These are phyloP conservation scores for Nibea albiflora DNA, from an alignment of 2,113 vertebrate species.

Conservation along the genomic window DNA sequence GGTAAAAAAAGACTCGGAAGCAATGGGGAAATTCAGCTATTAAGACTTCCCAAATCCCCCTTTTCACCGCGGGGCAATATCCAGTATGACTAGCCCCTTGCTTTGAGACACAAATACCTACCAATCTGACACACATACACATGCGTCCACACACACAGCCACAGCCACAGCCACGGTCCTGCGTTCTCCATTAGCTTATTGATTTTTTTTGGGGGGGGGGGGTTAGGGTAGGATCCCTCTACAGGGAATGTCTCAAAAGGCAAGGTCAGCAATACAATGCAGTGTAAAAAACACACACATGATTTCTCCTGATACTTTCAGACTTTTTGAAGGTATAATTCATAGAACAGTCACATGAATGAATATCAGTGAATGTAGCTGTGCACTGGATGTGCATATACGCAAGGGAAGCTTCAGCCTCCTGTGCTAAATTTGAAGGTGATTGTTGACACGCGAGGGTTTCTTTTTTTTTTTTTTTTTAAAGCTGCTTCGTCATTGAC, in stretches of 20 bases:
- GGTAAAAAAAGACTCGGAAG: slow-evolving; percentile 53
- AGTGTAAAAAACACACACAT: slow-evolving; percentile 14
- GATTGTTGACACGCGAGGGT: background rate
- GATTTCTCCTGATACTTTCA: slow-evolving; percentile 9
- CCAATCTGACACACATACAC: slow-evolving; percentile 49
- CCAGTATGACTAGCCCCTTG: slow-evolving; percentile 28
- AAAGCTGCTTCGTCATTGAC: background rate
- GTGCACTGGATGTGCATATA: background rate
- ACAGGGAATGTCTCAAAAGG: slow-evolving; percentile 51
- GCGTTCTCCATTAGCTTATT: slow-evolving; percentile 79
- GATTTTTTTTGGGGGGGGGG: slow-evolving; percentile 68
- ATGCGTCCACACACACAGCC: slow-evolving; percentile 21
- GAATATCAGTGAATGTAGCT: background rate
- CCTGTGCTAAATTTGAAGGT: background rate
- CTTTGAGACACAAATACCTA: slow-evolving; percentile 62
- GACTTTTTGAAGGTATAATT: background rate
- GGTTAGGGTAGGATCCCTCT: slow-evolving; percentile 59
- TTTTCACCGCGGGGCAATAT: slow-evolving; percentile 65
- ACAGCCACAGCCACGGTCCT: slow-evolving; percentile 34
- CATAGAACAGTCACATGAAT: background rate
- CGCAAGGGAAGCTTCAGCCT: background rate
- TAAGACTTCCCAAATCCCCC: slow-evolving; percentile 70
- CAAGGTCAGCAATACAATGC: slow-evolving; percentile 62
- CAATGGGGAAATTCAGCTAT: slow-evolving; percentile 71
- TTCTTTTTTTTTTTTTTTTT: too few species aligned